Percentiles rank a stretch among this genome's conserved stretches.
These are phyloP conservation scores for human (Homo sapiens) DNA, from an alignment of 2,113 vertebrate species.

Conservation along the genomic window GRCh38 chr13:24214501-24215000, in stretches of 20 bases:
- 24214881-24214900: background rate
- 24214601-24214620: background rate
- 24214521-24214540: background rate
- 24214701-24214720: background rate
- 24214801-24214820: background rate
- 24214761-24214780: background rate
- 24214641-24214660: background rate
- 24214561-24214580: background rate
- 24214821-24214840: background rate
- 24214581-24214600: background rate
- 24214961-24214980: background rate
- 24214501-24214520: background rate
- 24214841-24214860: background rate
- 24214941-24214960: background rate
- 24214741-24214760: background rate
- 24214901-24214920: background rate
- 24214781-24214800: background rate
- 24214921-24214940: background rate
- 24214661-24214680: accelerated
- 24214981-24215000: background rate
- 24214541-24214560: background rate
- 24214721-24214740: background rate
- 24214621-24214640: background rate
- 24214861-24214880: background rate
- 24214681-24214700: background rate